These are phyloP conservation scores for Empidonax traillii DNA, from an alignment of 2,113 vertebrate species.

Conservation along the genomic window DNA sequence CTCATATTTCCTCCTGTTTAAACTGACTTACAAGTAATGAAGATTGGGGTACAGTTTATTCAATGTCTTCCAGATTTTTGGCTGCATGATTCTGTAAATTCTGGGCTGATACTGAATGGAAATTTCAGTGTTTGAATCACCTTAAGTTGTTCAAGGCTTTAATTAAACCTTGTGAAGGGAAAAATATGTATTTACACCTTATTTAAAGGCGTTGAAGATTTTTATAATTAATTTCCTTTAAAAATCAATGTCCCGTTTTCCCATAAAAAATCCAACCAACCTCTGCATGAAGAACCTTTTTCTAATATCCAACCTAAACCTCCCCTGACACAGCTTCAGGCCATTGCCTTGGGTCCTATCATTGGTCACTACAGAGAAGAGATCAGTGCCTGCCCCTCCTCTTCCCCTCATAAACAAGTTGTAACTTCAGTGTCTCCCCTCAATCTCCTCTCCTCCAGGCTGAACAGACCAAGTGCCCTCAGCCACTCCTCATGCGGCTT, in stretches of 20 bases:
- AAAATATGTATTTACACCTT: neutral
- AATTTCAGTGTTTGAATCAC: neutral
- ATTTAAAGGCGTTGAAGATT: neutral
- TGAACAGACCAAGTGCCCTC: neutral
- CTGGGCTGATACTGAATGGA: neutral
- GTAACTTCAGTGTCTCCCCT: neutral
- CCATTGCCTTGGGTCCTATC: neutral
- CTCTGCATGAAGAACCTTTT: neutral
- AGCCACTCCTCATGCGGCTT: neutral
- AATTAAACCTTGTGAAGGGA: neutral
- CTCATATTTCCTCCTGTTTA: slow-evolving; percentile 45
- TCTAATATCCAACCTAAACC: neutral
- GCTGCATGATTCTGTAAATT: neutral
- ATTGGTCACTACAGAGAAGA: neutral
- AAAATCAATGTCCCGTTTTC: neutral
- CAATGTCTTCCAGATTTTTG: slow-evolving; percentile 63
- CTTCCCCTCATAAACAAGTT: neutral
- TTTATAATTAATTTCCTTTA: neutral
- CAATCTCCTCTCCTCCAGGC: neutral
- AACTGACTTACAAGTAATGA: slow-evolving; percentile 32
- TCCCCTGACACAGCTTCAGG: neutral
- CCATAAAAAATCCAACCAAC: neutral
- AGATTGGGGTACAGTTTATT: neutral
- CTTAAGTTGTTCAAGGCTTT: neutral
- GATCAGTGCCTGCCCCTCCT: neutral